phyloP scores from a whole-genome alignment of 2,113 vertebrate species.

The Enhydra lutris region DNA sequence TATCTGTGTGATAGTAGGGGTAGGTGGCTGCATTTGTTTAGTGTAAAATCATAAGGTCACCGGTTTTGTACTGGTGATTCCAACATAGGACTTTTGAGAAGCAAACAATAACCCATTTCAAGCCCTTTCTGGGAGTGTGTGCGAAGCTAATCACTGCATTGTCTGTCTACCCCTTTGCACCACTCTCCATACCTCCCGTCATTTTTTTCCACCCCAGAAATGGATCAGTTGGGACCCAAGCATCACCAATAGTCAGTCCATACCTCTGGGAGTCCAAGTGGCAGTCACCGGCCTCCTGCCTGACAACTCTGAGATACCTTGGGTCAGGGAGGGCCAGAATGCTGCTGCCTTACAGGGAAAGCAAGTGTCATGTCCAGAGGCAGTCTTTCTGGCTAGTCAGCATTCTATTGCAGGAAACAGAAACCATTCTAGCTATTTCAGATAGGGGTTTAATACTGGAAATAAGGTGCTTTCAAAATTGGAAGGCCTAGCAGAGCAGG shows the following conservation, averaged over 20 bases:
- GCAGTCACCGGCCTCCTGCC: background rate
- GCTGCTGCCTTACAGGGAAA: background rate
- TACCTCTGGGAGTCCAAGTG: background rate
- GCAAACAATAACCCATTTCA: background rate
- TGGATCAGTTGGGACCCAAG: background rate
- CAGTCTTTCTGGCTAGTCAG: background rate
- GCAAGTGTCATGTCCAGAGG: background rate
- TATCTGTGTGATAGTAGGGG: background rate
- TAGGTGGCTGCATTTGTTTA: background rate
- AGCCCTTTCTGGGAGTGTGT: too few relatives aligned
- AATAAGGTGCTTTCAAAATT: background rate
- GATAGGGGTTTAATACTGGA: background rate
- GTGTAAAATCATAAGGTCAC: background rate
- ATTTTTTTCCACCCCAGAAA: background rate
- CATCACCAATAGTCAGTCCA: background rate
- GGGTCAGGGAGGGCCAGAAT: rapidly evolving
- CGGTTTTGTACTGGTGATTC: background rate
- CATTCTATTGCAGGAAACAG: background rate
- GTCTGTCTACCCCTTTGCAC: background rate
- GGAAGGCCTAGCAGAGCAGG: background rate
- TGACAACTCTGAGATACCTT: background rate
- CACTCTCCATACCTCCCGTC: too few relatives aligned
- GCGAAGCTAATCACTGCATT: background rate
- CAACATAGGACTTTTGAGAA: background rate
- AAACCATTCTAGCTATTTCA: background rate